A percentile compares a stretch with the other conserved stretches of the same genome.
phyloP scores from a whole-genome alignment of 2,888 invertebrate genomes.

The Herminia tarsipennalis region DNA sequence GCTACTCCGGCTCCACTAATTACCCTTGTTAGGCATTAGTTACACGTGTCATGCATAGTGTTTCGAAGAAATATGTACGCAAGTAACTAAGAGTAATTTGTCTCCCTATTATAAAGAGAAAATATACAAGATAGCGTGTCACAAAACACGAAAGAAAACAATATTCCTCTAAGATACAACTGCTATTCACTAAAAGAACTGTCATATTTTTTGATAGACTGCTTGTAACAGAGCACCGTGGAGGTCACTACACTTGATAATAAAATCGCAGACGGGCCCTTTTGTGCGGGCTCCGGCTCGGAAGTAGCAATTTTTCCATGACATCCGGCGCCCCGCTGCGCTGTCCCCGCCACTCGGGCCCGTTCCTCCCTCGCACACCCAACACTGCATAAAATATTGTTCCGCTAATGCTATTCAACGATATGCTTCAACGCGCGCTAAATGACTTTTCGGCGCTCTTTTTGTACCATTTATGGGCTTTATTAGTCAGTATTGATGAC shows the following conservation, averaged over 20 bases:
- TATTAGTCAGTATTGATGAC: slow-evolving; percentile 13
- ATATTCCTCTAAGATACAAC: slow-evolving; percentile 21
- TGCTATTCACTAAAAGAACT: slow-evolving; percentile 50
- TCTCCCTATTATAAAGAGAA: neutral
- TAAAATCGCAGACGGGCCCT: slow-evolving; percentile 70
- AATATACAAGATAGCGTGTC: neutral
- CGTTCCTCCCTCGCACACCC: slow-evolving; percentile 32
- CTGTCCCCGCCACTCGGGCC: slow-evolving; percentile 63
- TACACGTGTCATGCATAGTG: too few species aligned
- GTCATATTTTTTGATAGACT: slow-evolving; percentile 63
- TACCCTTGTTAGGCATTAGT: neutral
- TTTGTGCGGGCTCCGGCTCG: slow-evolving; percentile 69
- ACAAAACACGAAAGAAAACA: slow-evolving; percentile 21
- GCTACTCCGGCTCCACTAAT: neutral
- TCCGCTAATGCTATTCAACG: slow-evolving; percentile 59
- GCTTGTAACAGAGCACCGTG: slow-evolving; percentile 56
- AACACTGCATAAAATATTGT: slow-evolving; percentile 64
- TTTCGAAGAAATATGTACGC: neutral
- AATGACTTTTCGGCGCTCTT: slow-evolving; percentile 49
- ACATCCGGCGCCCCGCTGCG: slow-evolving; percentile 74
- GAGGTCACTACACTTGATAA: slow-evolving; percentile 73
- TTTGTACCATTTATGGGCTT: slow-evolving; percentile 33
- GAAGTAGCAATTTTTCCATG: slow-evolving; percentile 81
- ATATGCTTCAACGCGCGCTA: slow-evolving; percentile 55
- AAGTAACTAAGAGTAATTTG: neutral